Percentiles rank a stretch among this genome's conserved stretches.
phyloP scores from a whole-genome alignment of 2,797 vertebrate genomes.

The Acrossocheilus fasciatus region DNA sequence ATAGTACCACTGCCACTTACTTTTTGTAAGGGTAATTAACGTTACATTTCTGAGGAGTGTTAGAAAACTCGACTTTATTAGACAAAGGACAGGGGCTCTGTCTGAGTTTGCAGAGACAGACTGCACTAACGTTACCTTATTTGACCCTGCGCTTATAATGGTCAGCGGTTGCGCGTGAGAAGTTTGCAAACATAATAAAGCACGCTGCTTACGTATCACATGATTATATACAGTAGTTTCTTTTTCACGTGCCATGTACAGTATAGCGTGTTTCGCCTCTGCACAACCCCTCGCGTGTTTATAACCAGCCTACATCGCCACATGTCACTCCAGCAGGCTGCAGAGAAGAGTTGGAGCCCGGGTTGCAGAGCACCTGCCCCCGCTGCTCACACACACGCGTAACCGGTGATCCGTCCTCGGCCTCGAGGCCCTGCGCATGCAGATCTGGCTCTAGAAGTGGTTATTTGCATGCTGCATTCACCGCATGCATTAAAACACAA shows the following conservation, averaged over 20 bases:
- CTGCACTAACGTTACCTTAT: not conserved
- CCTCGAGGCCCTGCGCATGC: slow-evolving; percentile 54
- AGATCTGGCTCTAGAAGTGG: not conserved
- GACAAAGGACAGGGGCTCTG: not conserved
- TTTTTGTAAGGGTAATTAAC: not conserved
- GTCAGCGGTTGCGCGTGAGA: not conserved
- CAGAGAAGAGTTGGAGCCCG: slow-evolving; percentile 44
- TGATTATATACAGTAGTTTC: not conserved
- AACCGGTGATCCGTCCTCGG: slow-evolving; percentile 70
- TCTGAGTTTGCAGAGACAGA: not conserved
- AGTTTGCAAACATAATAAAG: slow-evolving; percentile 28
- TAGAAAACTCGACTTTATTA: not conserved
- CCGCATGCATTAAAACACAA: not conserved
- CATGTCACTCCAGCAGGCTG: slow-evolving; percentile 5
- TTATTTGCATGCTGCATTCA: not conserved
- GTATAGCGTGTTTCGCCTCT: not conserved
- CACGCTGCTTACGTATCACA: not conserved
- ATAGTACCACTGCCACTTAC: not conserved
- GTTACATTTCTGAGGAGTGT: not conserved
- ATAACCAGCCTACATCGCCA: not conserved
- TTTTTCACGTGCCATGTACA: not conserved
- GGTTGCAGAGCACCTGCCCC: slow-evolving; percentile 53
- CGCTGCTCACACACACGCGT: slow-evolving; percentile 59
- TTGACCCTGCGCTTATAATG: not conserved
- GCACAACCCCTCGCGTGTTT: not conserved